Evolutionary conservation across 2,113 vertebrate genomes (phyloP).

Genomic region (Vireo altiloquus): DNA sequence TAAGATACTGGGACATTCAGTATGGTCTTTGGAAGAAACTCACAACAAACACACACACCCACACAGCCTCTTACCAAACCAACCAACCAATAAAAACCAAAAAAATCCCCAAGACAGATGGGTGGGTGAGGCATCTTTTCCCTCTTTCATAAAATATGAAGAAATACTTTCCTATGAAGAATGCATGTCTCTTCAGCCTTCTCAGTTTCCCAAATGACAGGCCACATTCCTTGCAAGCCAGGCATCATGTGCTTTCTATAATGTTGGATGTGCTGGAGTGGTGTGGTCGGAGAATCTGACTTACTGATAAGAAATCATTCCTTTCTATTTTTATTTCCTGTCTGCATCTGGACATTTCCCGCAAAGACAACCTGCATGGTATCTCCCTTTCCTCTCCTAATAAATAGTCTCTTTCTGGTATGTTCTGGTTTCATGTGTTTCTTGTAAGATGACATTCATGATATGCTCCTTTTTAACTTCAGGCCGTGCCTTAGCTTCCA

Average conservation of each 20-base stretch:
- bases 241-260: slow-evolving; percentile 15
- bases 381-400: neutral
- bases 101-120: neutral
- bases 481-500: neutral
- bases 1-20: neutral
- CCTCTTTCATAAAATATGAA: neutral
- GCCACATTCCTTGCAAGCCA: slow-evolving; percentile 12
- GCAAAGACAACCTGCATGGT: neutral
- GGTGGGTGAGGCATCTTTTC: neutral
- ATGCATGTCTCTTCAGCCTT: neutral
- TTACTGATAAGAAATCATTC: slow-evolving; percentile 49
- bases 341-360: neutral
- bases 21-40: neutral
- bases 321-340: slow-evolving; percentile 51
- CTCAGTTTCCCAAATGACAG: neutral
- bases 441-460: neutral
- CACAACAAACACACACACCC: accelerated
- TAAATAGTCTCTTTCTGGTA: neutral
- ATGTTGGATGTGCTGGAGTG: neutral
- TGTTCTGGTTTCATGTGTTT: neutral
- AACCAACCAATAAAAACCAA: neutral
- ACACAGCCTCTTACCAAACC: accelerated
- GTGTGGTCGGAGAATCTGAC: neutral
- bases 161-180: neutral
- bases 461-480: neutral